A percentile compares a stretch with the other conserved stretches of the same genome.
These are phyloP conservation scores for Eremophila alpestris DNA, from an alignment of 2,797 vertebrate genomes.

Conservation along the genomic window DNA sequence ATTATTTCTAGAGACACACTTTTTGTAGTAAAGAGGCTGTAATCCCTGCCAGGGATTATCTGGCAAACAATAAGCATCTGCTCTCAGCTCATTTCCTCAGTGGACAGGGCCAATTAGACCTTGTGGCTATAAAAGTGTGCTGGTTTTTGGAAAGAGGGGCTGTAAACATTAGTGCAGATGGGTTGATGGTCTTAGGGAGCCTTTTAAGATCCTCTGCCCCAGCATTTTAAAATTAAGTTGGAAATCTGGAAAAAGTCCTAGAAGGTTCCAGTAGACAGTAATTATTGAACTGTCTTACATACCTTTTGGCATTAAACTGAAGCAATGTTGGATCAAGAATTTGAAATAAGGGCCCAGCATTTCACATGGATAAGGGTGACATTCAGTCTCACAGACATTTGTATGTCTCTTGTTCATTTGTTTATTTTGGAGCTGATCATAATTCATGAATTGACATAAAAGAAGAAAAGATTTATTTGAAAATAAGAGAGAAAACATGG, in stretches of 20 bases:
- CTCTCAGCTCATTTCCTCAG: not conserved
- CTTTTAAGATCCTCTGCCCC: not conserved
- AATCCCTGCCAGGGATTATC: not conserved
- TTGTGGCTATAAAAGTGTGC: not conserved
- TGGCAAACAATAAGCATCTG: not conserved
- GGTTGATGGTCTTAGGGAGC: not conserved
- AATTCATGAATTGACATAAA: not conserved
- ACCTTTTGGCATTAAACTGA: not conserved
- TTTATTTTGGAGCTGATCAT: not conserved
- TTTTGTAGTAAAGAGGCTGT: not conserved
- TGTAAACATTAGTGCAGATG: not conserved
- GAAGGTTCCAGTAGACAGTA: not conserved
- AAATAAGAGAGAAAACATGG: not conserved
- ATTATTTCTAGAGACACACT: not conserved
- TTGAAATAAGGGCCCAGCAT: not conserved
- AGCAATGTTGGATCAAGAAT: not conserved
- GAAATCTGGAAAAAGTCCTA: not conserved
- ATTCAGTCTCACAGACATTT: not conserved
- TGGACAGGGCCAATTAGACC: not conserved
- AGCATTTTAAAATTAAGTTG: not conserved
- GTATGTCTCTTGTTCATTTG: not conserved
- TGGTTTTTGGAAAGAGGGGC: not conserved
- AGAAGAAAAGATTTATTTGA: not conserved
- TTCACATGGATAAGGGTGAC: not conserved
- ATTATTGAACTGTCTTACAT: not conserved